phyloP scores from a whole-genome alignment of 2,888 invertebrate genomes.

The Petrolisthes manimaculis region DNA sequence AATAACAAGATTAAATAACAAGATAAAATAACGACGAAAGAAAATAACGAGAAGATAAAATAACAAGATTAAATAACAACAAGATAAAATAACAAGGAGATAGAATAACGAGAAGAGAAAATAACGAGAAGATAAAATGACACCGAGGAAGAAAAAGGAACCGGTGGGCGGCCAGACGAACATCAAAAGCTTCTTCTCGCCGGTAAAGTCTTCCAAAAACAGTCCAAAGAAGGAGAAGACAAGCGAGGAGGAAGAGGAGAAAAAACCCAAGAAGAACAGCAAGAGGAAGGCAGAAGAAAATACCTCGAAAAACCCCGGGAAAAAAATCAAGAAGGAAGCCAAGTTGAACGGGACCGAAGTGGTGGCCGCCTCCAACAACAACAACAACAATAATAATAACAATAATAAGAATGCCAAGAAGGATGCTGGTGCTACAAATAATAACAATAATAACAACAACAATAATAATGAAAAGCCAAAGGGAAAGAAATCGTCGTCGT shows the following conservation, averaged over 20 bases:
- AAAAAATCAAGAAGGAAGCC: slow-evolving; percentile 9
- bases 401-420: slow-evolving; percentile 13
- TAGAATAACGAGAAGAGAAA: background rate
- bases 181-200: slow-evolving; percentile 13
- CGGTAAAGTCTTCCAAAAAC: background rate
- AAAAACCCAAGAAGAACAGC: background rate
- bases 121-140: background rate
- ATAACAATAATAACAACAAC: slow-evolving; percentile 53
- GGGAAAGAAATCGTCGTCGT: background rate
- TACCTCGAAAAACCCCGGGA: slow-evolving; percentile 19
- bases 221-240: background rate
- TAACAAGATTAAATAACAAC: background rate
- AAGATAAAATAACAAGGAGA: background rate
- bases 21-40: slow-evolving; percentile 8
- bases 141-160: slow-evolving; percentile 27
- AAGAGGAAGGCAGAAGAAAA: background rate
- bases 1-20: background rate
- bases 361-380: background rate
- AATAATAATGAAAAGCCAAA: slow-evolving; percentile 14
- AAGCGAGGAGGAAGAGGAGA: background rate
- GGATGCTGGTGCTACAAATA: slow-evolving; percentile 13
- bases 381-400: slow-evolving; percentile 39
- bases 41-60: background rate
- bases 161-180: slow-evolving; percentile 1
- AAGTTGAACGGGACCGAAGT: background rate